Conservation (phyloP, 2,797 vertebrate species). For the Crocidura indochinensis region DNA sequence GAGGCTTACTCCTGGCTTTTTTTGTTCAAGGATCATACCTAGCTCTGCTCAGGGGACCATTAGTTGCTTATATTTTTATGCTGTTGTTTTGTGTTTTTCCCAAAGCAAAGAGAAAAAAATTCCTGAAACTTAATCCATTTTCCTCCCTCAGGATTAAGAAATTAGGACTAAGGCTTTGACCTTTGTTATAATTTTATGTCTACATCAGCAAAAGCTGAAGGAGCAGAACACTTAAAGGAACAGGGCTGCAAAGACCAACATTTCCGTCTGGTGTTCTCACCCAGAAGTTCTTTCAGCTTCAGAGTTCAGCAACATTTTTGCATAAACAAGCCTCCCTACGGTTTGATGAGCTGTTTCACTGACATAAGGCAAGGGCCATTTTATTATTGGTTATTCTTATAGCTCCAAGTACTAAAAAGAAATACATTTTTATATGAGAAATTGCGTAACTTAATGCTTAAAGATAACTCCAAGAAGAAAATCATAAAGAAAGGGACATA, state of each 20-base stretch:
- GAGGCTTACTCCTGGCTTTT: background rate
- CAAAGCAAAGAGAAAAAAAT: background rate
- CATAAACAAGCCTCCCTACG: background rate
- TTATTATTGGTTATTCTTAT: background rate
- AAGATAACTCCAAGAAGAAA: background rate
- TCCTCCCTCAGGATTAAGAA: slow-evolving; percentile 16
- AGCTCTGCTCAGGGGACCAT: background rate
- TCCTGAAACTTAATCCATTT: slow-evolving; percentile 43
- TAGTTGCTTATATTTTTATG: slow-evolving; percentile 1
- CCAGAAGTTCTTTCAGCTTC: background rate
- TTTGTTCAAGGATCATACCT: no score
- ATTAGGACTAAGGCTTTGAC: slow-evolving; percentile 21
- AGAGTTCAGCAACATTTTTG: slow-evolving; percentile 11
- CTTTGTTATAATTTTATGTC: slow-evolving; percentile 45
- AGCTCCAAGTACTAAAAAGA: background rate
- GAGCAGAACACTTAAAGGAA: background rate
- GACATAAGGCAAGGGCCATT: background rate
- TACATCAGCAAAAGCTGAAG: slow-evolving; percentile 62
- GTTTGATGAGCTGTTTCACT: background rate
- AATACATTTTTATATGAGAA: background rate
- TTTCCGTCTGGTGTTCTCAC: background rate
- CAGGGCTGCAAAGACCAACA: slow-evolving; percentile 23
- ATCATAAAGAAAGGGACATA: background rate
- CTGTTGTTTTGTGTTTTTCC: slow-evolving; percentile 40
- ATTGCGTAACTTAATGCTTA: rapidly evolving